These are phyloP conservation scores for Bellardia bayeri DNA, from an alignment of 2,888 invertebrate species.

Conservation along the genomic window DNA sequence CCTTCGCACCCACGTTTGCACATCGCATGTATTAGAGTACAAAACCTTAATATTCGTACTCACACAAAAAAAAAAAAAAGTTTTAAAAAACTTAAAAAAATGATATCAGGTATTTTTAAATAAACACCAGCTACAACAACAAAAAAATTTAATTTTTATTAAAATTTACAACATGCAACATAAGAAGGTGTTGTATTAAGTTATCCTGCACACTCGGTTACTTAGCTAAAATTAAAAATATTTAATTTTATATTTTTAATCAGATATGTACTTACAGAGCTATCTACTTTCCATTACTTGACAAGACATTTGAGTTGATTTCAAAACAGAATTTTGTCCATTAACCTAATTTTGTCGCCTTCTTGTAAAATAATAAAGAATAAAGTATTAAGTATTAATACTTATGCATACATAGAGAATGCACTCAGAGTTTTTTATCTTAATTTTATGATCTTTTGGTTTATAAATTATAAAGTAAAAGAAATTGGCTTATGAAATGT, in stretches of 20 bases:
- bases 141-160: slow-evolving; percentile 10
- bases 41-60: background rate
- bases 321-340: slow-evolving; percentile 19
- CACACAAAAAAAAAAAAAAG: background rate
- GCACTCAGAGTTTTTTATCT: background rate
- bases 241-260: slow-evolving; percentile 6
- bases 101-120: slow-evolving; percentile 14
- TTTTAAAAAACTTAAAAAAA: slow-evolving; percentile 17
- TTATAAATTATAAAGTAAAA: no score
- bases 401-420: background rate
- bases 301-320: background rate
- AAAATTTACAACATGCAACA: slow-evolving; percentile 48
- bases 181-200: slow-evolving; percentile 43
- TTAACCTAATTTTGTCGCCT: slow-evolving; percentile 34
- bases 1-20: background rate
- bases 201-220: slow-evolving; percentile 6
- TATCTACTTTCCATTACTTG: background rate
- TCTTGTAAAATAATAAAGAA: background rate
- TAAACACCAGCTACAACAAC: background rate
- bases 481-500: no score
- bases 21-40: background rate
- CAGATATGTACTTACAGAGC: background rate
- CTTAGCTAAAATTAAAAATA: background rate
- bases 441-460: background rate
- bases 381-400: background rate